Conservation (phyloP, 1,140 invertebrate genomes). For the Trichonephila clavata region DNA sequence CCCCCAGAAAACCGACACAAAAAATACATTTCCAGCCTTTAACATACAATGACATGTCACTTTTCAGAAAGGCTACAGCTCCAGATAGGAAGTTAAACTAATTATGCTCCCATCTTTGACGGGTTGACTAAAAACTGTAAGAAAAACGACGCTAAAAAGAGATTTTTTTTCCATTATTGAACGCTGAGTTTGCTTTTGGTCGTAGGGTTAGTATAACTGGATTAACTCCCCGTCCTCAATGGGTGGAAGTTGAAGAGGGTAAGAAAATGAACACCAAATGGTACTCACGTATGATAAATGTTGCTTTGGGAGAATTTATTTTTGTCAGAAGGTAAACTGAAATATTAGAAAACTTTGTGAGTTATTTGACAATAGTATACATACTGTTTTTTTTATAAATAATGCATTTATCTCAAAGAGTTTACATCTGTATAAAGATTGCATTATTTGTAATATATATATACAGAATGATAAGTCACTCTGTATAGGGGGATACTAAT, state of each 20-base stretch:
- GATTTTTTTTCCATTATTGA: not conserved
- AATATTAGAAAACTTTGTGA: not conserved
- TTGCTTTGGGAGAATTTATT: not conserved
- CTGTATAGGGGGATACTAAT: too few species aligned
- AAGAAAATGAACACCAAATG: not conserved
- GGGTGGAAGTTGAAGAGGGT: not conserved
- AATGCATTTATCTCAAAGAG: too few species aligned
- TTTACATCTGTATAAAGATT: too few species aligned
- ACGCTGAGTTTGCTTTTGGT: not conserved
- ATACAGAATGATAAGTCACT: too few species aligned
- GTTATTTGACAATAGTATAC: too few species aligned
- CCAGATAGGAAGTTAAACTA: slow-evolving; percentile 44
- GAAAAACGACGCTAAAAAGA: not conserved
- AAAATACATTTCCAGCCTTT: slow-evolving; percentile 6
- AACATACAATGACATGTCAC: slow-evolving; percentile 26
- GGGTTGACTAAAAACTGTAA: not conserved
- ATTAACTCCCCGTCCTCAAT: not conserved
- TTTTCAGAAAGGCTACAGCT: not conserved
- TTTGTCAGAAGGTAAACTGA: not conserved
- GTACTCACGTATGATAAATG: slow-evolving; percentile 24
- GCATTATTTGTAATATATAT: too few species aligned
- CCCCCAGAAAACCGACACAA: not conserved
- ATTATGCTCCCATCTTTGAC: slow-evolving; percentile 12
- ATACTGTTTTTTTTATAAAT: too few species aligned
- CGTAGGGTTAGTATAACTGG: not conserved